These are phyloP conservation scores for Saccostrea echinata DNA, from an alignment of 1,140 invertebrate genomes.

Conservation along the genomic window DNA sequence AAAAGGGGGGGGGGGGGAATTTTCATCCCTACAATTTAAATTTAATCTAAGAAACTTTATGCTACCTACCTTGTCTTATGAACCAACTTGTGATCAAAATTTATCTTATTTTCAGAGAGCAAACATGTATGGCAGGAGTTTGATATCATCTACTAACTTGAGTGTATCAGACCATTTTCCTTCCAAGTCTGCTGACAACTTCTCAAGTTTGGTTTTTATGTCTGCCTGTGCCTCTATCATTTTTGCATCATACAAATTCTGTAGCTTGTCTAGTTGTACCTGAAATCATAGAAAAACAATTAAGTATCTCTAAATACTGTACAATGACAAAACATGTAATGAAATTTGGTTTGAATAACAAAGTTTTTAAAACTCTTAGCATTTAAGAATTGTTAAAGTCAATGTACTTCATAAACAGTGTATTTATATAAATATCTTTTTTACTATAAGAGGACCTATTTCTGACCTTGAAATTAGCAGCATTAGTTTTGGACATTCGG, in stretches of 20 bases:
- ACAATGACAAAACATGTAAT: background rate
- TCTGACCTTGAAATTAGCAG: conserved; percentile 60
- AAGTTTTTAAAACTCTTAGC: background rate
- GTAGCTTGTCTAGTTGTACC: conserved; percentile 73
- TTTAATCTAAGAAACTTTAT: no score
- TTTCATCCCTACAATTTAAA: no score
- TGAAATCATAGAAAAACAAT: conserved; percentile 52
- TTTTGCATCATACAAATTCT: conserved; percentile 66
- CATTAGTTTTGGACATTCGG: conserved; percentile 61
- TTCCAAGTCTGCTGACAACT: conserved; percentile 74
- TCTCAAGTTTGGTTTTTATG: conserved; percentile 71
- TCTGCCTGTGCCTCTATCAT: conserved; percentile 69
- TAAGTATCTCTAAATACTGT: background rate
- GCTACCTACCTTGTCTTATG: no score
- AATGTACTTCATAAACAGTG: background rate
- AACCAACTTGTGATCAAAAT: no score
- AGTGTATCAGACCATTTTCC: conserved; percentile 77
- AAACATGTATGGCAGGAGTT: no score
- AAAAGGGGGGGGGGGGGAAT: no score
- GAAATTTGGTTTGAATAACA: background rate
- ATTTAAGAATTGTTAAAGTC: background rate
- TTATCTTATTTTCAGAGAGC: no score
- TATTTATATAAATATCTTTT: background rate
- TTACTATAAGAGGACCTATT: background rate
- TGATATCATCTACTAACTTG: conserved; percentile 59